A percentile compares a stretch with the other conserved stretches of the same genome.
phyloP scores from a whole-genome alignment of 2,113 vertebrate genomes.

The Microcebus jonahi region DNA sequence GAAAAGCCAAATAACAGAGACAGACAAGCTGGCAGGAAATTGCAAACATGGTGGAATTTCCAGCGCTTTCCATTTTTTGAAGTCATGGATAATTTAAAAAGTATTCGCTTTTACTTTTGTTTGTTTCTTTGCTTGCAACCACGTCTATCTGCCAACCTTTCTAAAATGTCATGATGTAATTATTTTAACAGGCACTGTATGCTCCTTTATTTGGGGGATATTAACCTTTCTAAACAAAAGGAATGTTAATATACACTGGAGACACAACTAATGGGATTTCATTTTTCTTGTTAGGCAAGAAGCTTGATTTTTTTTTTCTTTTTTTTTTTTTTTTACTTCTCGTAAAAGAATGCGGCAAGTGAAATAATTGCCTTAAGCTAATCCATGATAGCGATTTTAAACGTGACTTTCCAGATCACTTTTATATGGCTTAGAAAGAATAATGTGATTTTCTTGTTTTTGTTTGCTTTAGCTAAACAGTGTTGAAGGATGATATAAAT shows the following conservation, averaged over 20 bases:
- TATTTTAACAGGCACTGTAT: slow-evolving; percentile 91
- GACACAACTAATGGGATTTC: slow-evolving; percentile 89
- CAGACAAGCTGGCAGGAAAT: slow-evolving; percentile 14
- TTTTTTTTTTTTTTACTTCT: slow-evolving; percentile 80
- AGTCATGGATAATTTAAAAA: slow-evolving; percentile 71
- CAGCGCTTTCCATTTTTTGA: slow-evolving; percentile 24
- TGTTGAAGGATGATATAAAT: slow-evolving; percentile 85
- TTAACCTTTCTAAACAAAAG: slow-evolving; percentile 92
- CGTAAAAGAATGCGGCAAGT: slow-evolving; percentile 85
- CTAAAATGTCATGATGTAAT: slow-evolving; percentile 90
- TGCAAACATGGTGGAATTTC: background rate
- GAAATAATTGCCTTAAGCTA: slow-evolving; percentile 90
- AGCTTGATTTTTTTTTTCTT: slow-evolving; percentile 81
- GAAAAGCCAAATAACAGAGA: background rate
- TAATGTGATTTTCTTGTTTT: slow-evolving; percentile 85
- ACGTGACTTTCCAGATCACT: slow-evolving; percentile 86
- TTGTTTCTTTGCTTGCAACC: slow-evolving; percentile 84
- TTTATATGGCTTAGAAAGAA: slow-evolving; percentile 83
- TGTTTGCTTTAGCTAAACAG: slow-evolving; percentile 86
- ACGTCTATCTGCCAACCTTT: slow-evolving; percentile 86
- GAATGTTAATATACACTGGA: slow-evolving; percentile 87
- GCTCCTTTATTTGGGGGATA: slow-evolving; percentile 91
- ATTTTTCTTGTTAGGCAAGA: slow-evolving; percentile 89
- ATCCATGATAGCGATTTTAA: slow-evolving; percentile 86
- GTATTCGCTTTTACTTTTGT: slow-evolving; percentile 76